Base-by-base conservation (phyloP, 1,140 invertebrate genomes). In the Achroia grisella region DNA sequence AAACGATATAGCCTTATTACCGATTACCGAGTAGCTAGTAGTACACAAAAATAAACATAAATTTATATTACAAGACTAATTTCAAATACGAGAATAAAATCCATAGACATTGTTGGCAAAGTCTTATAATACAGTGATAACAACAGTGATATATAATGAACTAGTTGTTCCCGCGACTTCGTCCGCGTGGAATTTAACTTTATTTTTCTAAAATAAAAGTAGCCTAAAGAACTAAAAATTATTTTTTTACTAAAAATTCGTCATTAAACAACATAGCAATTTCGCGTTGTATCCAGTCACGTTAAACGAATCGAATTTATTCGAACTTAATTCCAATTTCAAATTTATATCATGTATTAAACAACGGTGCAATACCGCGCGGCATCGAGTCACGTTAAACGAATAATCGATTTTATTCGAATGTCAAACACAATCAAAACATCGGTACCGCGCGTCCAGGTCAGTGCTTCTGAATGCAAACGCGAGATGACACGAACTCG, bases 391-490 rank as follows among this genome's bases (percentile, higher is more conserved):
- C 64, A 72, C 53, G 71, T 80, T 71, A 77, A 58, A 70, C 64
- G 62, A 79, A 75, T 80, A 83, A 83, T 83, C 76, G 79, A 79
- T 83, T 78, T 70, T 72, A 70, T 72, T 67, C 70, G 71, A 78
- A 78, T 77, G 77, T 80, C 73, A 78, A 69, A 42, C 66, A 58
- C 68, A 84, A 84, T 84, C 80, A 81, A 79, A 84, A 80, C 72
- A 81, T 69, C 63, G 66, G 49, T 47, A 50, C 46, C 2, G 2
- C 17, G 48, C 43, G 63, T 64, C 48, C 79, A 73, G 77, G 80
- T 84, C 79, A 77, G 54, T 63, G 80, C 73, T 76, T 78, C 70
- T 53, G 65, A 70, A 67, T 61, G 65, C 60, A 81, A 80, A 84
- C 64, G 57, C 57, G 61, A 54, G 54, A 64, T 67, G 80, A 84